These are phyloP conservation scores for Cervus canadensis DNA, from an alignment of 2,113 vertebrate species.

Conservation along the genomic window DNA sequence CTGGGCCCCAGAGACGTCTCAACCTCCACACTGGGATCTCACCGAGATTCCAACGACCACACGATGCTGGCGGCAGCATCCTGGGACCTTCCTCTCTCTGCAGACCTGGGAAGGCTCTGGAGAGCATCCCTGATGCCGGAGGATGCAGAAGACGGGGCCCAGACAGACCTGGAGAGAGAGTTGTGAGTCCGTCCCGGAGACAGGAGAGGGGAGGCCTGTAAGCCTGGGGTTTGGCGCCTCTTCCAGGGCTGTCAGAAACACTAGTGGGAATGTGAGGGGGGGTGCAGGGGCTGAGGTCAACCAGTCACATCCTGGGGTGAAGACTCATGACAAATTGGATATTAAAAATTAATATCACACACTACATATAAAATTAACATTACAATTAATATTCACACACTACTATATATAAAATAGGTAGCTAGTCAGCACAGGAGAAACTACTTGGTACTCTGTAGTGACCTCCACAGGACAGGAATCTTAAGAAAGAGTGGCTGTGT, in stretches of 20 bases:
- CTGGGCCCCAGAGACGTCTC: not conserved
- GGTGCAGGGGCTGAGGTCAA: not conserved
- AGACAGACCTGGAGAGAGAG: not conserved
- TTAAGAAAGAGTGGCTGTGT: not conserved
- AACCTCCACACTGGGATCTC: not conserved
- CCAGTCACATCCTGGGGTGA: not conserved
- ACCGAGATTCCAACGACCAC: accelerated
- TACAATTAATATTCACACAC: not conserved
- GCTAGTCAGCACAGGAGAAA: not conserved
- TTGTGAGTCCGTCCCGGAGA: accelerated
- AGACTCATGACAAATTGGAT: not conserved
- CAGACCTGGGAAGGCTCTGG: accelerated
- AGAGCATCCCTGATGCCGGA: not conserved
- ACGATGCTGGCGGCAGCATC: accelerated
- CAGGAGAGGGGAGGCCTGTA: accelerated
- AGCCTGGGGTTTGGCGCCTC: no score
- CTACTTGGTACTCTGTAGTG: not conserved
- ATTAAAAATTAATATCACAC: not conserved
- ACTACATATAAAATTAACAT: not conserved
- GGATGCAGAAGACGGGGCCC: not conserved
- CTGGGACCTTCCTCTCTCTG: not conserved
- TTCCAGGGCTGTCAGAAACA: not conserved
- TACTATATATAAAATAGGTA: not conserved
- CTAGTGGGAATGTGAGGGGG: not conserved
- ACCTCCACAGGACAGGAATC: not conserved